Evolutionary conservation across 2,888 invertebrate genomes (phyloP).

Genomic region (Lasioglossum malachurum): DNA sequence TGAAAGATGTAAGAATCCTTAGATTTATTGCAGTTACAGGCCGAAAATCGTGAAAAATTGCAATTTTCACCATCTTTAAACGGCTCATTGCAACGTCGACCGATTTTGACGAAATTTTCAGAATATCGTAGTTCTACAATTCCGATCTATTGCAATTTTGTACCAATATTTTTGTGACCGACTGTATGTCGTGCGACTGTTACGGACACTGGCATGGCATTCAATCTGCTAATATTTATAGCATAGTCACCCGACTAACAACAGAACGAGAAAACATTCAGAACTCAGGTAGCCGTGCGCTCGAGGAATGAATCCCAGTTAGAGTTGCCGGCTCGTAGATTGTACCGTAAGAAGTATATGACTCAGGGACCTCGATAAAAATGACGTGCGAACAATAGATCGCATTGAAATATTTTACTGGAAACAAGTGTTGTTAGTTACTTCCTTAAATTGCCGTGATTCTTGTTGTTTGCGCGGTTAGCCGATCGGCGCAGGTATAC

Average conservation of each 20-base stretch:
- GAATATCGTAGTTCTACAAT: too few relatives aligned
- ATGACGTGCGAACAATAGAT: slow-evolving; percentile 28
- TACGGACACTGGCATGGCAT: background rate
- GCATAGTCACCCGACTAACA: background rate
- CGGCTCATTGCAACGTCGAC: too few relatives aligned
- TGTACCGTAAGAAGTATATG: slow-evolving; percentile 21
- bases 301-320: background rate
- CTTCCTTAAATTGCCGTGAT: slow-evolving; percentile 37
- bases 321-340: background rate
- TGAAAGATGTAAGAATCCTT: too few relatives aligned
- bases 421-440: slow-evolving; percentile 11
- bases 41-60: too few relatives aligned
- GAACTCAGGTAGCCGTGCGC: background rate
- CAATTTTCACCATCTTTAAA: too few relatives aligned
- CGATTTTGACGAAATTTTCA: too few relatives aligned
- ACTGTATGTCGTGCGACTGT: too few relatives aligned
- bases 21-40: too few relatives aligned
- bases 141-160: too few relatives aligned
- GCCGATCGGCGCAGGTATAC: slow-evolving; percentile 49
- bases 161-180: too few relatives aligned
- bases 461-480: slow-evolving; percentile 12
- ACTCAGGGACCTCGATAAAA: slow-evolving; percentile 40
- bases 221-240: background rate
- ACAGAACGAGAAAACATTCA: background rate
- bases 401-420: slow-evolving; percentile 21